Base-by-base conservation (phyloP, 2,113 vertebrate genomes). In the Perognathus longimembris region DNA sequence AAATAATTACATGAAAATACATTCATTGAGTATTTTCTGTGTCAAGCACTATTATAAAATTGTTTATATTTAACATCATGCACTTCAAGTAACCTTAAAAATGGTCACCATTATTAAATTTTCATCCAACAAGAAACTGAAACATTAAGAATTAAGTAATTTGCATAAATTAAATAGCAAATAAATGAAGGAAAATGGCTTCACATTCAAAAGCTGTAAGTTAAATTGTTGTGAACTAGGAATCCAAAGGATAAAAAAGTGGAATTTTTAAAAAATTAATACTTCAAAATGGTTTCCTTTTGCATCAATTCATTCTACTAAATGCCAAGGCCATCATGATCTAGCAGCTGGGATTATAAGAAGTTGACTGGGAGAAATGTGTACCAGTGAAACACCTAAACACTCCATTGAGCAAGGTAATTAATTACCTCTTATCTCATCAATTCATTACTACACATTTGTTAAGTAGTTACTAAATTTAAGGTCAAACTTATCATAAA, bases 381-480 rank as follows among this genome's bases (percentile, higher is more conserved):
- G n/a, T 66, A 45, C 45, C 45, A 45, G 9, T 76, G 90, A 95
- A 50, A 85, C 50, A 77, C 78, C 63, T 84, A 89, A 92, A 69
- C 5, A 82, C 34, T 89, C 85, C 85, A 93, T 67, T 84, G 38
- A 64, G 92, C 26, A 87, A 92, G 38, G 66, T n/a, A n/a, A n/a
- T n/a, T 63, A 89, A 92, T 66, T 92, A 73, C 26, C 24, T 93
- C 54, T 94, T 73, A 92, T n/a, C 79, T 94, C 38, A 59, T 66
- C 42, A 22, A 76, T 80, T 82, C 21, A 64, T 69, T 87, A 66
- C 59, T 85, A 64, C 5, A 71, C 10, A 76, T 80, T 82, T 90
- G 9, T 88, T 83, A 88, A 91, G 24, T 94, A 87, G 32, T 50
- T 95, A 69, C 45, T 85, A 93, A 95, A 94, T 81, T 86, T 94